phyloP scores from a whole-genome alignment of 2,797 vertebrate genomes.

The Echeneis naucrates region DNA sequence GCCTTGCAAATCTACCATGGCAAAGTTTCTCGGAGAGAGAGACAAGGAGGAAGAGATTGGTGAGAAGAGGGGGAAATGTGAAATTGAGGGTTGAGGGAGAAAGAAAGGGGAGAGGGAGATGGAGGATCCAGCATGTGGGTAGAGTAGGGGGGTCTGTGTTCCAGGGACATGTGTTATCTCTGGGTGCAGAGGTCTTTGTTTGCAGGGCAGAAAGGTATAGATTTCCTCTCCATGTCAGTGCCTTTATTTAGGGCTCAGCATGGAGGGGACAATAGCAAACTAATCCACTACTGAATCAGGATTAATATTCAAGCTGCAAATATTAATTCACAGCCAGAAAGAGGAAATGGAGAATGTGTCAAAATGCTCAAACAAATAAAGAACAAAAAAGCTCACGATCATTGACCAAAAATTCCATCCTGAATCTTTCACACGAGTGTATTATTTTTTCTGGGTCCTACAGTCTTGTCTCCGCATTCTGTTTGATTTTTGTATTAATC shows the following conservation, averaged over 20 bases:
- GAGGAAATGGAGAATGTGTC: slow-evolving; percentile 84
- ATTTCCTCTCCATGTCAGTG: slow-evolving; percentile 86
- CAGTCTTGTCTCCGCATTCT: slow-evolving; percentile 74
- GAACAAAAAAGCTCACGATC: slow-evolving; percentile 72
- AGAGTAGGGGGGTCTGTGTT: slow-evolving; percentile 72
- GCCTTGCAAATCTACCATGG: slow-evolving; percentile 86
- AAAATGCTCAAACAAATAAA: slow-evolving; percentile 85
- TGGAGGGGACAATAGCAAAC: slow-evolving; percentile 86
- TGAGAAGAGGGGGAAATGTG: slow-evolving; percentile 52
- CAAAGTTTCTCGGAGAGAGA: slow-evolving; percentile 77
- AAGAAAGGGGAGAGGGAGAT: slow-evolving; percentile 55
- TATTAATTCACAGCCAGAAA: slow-evolving; percentile 94
- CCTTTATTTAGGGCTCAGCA: slow-evolving; percentile 84
- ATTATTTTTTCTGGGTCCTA: slow-evolving; percentile 76
- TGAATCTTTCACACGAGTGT: slow-evolving; percentile 72
- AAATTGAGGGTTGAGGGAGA: slow-evolving; percentile 56
- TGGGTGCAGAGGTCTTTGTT: slow-evolving; percentile 85
- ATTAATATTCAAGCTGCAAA: slow-evolving; percentile 93
- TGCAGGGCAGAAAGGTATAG: slow-evolving; percentile 82
- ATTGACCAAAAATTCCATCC: slow-evolving; percentile 79
- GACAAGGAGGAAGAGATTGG: slow-evolving; percentile 45
- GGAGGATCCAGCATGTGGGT: slow-evolving; percentile 69
- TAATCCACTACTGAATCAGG: slow-evolving; percentile 97
- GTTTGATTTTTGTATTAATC: slow-evolving; percentile 83
- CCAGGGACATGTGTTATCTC: slow-evolving; percentile 85